A percentile compares a stretch with the other conserved stretches of the same genome.
These are phyloP conservation scores for Vulpes ferrilata DNA, from an alignment of 2,113 vertebrate genomes.

Conservation along the genomic window DNA sequence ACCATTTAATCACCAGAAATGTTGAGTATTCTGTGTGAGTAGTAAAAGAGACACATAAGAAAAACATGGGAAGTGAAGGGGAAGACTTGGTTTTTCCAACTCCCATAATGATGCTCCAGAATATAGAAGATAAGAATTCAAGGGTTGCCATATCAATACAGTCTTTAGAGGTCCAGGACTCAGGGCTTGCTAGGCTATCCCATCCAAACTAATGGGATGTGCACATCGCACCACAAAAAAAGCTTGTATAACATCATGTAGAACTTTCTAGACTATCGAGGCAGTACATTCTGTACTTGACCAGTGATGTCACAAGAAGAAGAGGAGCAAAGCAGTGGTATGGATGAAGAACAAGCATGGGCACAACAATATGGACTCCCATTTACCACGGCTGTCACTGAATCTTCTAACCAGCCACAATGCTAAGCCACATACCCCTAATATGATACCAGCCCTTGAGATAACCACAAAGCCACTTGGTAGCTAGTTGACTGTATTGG, in stretches of 20 bases:
- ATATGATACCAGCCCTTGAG: not conserved
- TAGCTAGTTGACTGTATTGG: not conserved
- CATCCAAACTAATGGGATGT: not conserved
- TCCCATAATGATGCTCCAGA: not conserved
- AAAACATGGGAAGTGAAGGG: not conserved
- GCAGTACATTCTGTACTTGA: not conserved
- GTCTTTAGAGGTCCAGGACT: not conserved
- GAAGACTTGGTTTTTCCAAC: not conserved
- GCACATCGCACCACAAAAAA: not conserved
- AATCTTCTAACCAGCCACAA: not conserved
- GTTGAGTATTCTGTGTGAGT: not conserved
- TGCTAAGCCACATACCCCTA: not conserved
- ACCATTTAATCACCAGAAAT: not conserved
- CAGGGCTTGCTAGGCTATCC: not conserved
- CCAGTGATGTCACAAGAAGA: not conserved
- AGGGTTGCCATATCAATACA: not conserved
- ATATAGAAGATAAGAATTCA: not conserved
- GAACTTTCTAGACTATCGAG: not conserved
- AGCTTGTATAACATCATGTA: not conserved
- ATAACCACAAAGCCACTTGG: not conserved
- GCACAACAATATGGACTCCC: not conserved
- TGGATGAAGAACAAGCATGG: not conserved
- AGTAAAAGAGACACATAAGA: not conserved
- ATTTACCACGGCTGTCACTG: not conserved
- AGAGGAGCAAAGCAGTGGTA: not conserved